Conservation (phyloP, 2,797 vertebrate species). For the Clarias fuscus region DNA sequence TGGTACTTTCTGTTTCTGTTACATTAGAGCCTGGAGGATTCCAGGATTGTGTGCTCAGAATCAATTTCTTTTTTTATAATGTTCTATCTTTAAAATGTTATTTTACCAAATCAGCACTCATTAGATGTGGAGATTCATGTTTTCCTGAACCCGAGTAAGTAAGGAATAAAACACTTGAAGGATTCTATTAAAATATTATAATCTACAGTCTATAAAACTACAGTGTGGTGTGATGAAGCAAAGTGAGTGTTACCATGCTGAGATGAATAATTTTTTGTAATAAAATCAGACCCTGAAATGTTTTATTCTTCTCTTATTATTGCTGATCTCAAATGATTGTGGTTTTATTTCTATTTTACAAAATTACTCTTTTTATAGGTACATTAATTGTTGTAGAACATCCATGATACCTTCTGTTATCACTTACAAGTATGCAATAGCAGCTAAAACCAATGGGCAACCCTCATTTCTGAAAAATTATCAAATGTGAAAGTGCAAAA, state of each 20-base stretch:
- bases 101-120: not conserved
- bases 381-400: too few species aligned
- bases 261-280: not conserved
- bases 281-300: not conserved
- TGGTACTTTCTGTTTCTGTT: not conserved
- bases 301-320: not conserved
- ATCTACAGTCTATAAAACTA: not conserved
- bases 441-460: too few species aligned
- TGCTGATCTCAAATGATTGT: not conserved
- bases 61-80: not conserved
- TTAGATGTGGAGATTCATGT: not conserved
- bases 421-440: too few species aligned
- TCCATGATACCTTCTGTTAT: too few species aligned
- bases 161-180: not conserved
- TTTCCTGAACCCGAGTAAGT: not conserved
- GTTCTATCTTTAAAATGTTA: not conserved
- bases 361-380: too few species aligned
- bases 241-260: not conserved
- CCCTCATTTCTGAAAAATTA: too few species aligned
- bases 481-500: too few species aligned
- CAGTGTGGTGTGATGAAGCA: not conserved
- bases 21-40: not conserved
- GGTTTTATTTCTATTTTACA: not conserved
- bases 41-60: too few species aligned
- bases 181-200: not conserved